phyloP scores from a whole-genome alignment of 1,140 invertebrate species.

The Charaxes varanes region DNA sequence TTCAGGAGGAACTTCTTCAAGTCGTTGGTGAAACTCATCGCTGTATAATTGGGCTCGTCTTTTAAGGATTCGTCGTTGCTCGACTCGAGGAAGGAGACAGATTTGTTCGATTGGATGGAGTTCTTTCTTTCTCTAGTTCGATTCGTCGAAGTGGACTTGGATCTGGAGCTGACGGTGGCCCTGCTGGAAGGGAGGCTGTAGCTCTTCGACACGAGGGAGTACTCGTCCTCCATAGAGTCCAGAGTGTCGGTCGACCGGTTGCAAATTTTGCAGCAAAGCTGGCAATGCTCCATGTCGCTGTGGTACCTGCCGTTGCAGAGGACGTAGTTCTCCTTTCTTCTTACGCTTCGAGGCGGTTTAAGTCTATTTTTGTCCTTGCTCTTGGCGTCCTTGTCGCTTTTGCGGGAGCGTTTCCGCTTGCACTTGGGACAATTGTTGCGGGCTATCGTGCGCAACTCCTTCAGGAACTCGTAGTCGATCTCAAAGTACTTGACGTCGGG shows the following conservation, averaged over 20 bases:
- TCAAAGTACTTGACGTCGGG: conserved; percentile 71
- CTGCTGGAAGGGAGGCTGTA: conserved; percentile 39
- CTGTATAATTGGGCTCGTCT: conserved; percentile 66
- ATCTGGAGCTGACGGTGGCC: conserved; percentile 27
- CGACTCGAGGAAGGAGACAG: conserved; percentile 66
- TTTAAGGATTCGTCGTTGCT: conserved; percentile 52
- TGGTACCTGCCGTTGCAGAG: conserved; percentile 54
- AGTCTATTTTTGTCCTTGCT: conserved; percentile 19
- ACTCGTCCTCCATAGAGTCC: conserved; percentile 55
- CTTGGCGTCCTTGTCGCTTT: conserved; percentile 19
- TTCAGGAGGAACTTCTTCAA: conserved; percentile 67
- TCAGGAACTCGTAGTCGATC: conserved; percentile 70
- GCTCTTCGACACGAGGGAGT: conserved; percentile 50
- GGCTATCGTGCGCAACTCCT: conserved; percentile 58
- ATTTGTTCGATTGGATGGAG: conserved; percentile 66
- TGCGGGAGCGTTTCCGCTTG: conserved; percentile 31
- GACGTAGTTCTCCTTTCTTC: conserved; percentile 36
- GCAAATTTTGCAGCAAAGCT: conserved; percentile 52
- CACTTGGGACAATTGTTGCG: conserved; percentile 58
- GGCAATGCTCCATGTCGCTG: conserved; percentile 54
- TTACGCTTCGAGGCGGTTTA: conserved; percentile 9
- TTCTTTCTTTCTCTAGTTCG: conserved; percentile 44
- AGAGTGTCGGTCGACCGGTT: conserved; percentile 53
- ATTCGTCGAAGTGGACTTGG: conserved; percentile 30
- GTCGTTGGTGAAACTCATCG: conserved; percentile 70